A percentile compares a stretch with the other conserved stretches of the same genome.
Evolutionary conservation across 2,888 invertebrate species (phyloP).

Genomic region (Lycia hirtaria): DNA sequence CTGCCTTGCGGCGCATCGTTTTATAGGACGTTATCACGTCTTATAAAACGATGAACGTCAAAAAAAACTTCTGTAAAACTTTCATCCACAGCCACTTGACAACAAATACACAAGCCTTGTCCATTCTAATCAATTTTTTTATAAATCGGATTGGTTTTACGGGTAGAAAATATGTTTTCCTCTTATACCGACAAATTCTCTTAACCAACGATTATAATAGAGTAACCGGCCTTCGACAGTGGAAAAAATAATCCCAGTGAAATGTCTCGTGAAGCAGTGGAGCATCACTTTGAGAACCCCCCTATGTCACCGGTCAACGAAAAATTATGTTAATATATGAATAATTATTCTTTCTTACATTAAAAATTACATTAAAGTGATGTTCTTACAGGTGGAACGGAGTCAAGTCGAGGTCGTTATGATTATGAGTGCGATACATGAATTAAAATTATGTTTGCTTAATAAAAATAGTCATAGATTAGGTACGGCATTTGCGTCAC

Average conservation of each 20-base stretch:
- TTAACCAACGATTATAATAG: slow-evolving; percentile 20
- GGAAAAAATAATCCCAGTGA: slow-evolving; percentile 61
- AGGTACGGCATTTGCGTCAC: background rate
- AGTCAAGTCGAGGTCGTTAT: slow-evolving; percentile 14
- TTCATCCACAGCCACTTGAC: too few species aligned
- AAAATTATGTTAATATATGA: slow-evolving; percentile 62
- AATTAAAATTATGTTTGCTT: background rate
- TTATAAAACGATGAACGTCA: too few species aligned
- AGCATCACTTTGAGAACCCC: slow-evolving; percentile 73
- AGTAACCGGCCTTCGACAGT: slow-evolving; percentile 45
- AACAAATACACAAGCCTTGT: too few species aligned
- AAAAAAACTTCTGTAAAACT: background rate
- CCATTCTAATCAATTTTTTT: too few species aligned
- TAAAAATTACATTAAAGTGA: slow-evolving; percentile 16
- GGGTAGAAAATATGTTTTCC: too few species aligned
- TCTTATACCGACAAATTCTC: background rate
- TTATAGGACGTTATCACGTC: too few species aligned
- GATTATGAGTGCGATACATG: slow-evolving; percentile 11
- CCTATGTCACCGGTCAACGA: slow-evolving; percentile 60
- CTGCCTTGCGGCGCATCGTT: too few species aligned
- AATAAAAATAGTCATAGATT: background rate
- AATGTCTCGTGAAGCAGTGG: slow-evolving; percentile 71
- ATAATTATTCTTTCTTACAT: slow-evolving; percentile 44
- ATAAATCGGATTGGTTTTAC: too few species aligned
- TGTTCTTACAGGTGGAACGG: slow-evolving; percentile 32